Percentiles rank a stretch among this genome's conserved stretches.
Conservation (phyloP, 2,113 vertebrate genomes). For the Chelonoidis abingdonii region DNA sequence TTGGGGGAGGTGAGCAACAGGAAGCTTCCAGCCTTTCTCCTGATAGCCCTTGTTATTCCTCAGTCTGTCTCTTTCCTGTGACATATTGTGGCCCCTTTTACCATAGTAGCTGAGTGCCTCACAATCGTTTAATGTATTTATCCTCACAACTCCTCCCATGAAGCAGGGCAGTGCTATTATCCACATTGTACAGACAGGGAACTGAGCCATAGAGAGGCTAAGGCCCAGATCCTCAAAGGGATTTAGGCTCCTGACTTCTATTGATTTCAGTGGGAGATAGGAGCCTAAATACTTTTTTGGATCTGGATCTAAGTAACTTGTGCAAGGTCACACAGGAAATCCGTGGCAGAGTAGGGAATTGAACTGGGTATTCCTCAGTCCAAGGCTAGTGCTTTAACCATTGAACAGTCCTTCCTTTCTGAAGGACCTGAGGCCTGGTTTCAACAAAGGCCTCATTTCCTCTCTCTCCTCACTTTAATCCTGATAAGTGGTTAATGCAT, state of each 20-base stretch:
- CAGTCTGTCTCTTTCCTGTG: background rate
- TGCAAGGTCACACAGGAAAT: accelerated
- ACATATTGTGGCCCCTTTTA: accelerated
- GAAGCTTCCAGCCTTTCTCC: background rate
- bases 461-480: background rate
- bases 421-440: background rate
- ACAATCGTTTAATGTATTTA: accelerated
- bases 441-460: background rate
- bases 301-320: background rate
- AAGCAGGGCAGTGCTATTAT: accelerated
- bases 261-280: too few species aligned
- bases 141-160: accelerated
- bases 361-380: accelerated
- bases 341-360: accelerated
- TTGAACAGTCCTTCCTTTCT: background rate
- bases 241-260: too few species aligned
- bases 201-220: background rate
- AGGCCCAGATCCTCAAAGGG: background rate
- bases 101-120: background rate
- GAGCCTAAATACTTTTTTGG: too few species aligned
- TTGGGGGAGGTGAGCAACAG: background rate
- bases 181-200: accelerated
- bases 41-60: background rate
- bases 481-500: accelerated
- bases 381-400: background rate